A percentile compares a stretch with the other conserved stretches of the same genome.
Conservation (phyloP, 2,113 vertebrate species). For the Crotalus helleri region DNA sequence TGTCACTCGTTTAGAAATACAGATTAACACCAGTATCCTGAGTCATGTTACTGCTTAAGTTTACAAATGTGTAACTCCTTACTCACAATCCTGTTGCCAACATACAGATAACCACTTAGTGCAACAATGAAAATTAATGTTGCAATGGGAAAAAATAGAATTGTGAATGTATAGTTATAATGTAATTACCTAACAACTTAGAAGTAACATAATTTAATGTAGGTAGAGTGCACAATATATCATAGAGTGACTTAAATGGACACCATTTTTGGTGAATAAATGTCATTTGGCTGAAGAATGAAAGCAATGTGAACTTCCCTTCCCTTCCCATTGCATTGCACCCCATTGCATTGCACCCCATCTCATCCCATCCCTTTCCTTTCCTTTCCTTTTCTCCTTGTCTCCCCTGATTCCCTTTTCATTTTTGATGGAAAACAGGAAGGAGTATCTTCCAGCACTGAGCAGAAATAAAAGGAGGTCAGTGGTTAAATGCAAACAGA, state of each 20-base stretch:
- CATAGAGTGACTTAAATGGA: conserved; percentile 21
- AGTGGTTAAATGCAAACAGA: conserved; percentile 7
- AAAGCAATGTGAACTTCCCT: background rate
- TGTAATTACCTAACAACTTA: conserved; percentile 55
- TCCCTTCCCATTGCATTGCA: too few species aligned
- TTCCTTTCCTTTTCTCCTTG: background rate
- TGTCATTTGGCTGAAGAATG: background rate
- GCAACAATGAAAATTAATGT: conserved; percentile 40
- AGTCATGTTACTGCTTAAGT: conserved; percentile 22
- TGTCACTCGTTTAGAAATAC: conserved; percentile 51
- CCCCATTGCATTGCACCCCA: too few species aligned
- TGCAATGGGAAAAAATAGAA: background rate
- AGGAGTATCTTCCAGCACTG: background rate
- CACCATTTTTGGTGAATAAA: background rate
- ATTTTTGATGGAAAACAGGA: background rate
- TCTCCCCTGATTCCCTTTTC: background rate
- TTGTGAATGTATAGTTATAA: conserved; percentile 39
- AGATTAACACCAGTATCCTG: conserved; percentile 31
- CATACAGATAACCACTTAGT: conserved; percentile 15
- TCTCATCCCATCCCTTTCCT: too few species aligned
- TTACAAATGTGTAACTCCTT: conserved; percentile 12
- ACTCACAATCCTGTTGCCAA: background rate
- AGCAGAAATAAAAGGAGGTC: background rate
- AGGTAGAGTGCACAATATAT: conserved; percentile 22
- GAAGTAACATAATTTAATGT: conserved; percentile 36